These are phyloP conservation scores for Malurus alboscapulatus DNA, from an alignment of 2,113 vertebrate species.

Conservation along the genomic window DNA sequence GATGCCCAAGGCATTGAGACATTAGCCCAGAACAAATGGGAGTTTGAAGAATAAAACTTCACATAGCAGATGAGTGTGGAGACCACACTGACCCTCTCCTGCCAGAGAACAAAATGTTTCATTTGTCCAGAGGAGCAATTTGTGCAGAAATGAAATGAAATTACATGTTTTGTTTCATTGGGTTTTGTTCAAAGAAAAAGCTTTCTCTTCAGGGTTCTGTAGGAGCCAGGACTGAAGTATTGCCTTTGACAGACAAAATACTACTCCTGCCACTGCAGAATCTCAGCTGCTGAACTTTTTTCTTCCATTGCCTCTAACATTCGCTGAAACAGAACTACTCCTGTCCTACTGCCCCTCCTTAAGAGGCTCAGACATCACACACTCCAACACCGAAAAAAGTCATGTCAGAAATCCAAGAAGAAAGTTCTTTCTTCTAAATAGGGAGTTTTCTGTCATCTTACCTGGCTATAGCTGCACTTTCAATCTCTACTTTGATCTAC, in stretches of 20 bases:
- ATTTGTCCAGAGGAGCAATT: neutral
- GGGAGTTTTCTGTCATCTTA: neutral
- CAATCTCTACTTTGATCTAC: neutral
- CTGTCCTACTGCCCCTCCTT: neutral
- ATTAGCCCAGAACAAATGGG: neutral
- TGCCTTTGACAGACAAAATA: neutral
- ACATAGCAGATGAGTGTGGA: neutral
- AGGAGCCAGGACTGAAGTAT: neutral
- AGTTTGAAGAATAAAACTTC: conserved; percentile 1
- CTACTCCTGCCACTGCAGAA: neutral
- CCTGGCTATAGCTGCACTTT: neutral
- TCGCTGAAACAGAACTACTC: neutral
- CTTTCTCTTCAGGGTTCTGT: neutral
- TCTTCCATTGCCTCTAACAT: neutral
- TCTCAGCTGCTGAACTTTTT: neutral
- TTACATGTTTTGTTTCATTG: neutral
- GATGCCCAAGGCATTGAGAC: accelerated
- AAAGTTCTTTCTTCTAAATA: neutral
- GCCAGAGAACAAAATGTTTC: neutral
- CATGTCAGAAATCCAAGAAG: neutral
- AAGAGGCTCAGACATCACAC: neutral
- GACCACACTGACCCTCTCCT: neutral
- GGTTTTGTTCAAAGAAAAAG: neutral
- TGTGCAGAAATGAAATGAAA: neutral
- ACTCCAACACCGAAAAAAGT: neutral